Evolutionary conservation across 23 tunicate genomes (phyloP).

Genomic region (Phallusia fumigata): DNA sequence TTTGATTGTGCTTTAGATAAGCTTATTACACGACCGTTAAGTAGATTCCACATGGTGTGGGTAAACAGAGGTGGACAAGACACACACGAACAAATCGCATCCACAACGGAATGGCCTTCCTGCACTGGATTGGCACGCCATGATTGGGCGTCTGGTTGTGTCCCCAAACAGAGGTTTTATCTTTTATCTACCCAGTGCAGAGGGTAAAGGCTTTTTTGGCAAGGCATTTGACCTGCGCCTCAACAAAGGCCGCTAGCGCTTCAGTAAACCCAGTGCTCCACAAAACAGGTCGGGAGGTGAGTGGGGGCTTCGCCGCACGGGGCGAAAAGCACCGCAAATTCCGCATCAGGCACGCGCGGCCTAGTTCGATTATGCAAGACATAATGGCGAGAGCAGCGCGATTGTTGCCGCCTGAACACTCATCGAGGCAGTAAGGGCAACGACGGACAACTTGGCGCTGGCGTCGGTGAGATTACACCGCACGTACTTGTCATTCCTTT

Average conservation of each 20-base stretch:
- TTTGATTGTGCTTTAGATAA: background rate
- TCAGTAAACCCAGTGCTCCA: too few relatives aligned
- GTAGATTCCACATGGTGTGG: background rate
- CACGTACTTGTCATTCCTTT: conserved; percentile 11
- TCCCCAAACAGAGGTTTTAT: background rate
- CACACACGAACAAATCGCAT: background rate
- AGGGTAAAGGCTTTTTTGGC: too few relatives aligned
- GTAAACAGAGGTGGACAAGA: background rate
- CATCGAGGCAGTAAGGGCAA: conserved; percentile 2
- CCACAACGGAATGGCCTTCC: background rate
- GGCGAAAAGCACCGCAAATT: background rate
- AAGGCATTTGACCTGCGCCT: too few relatives aligned
- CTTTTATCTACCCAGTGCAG: background rate
- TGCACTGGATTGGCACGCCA: background rate
- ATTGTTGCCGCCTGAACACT: background rate
- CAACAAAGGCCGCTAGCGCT: too few relatives aligned
- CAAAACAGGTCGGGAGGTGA: too few relatives aligned
- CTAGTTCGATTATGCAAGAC: background rate
- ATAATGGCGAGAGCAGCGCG: background rate
- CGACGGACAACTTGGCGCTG: conserved; percentile 21
- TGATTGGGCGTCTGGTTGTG: background rate
- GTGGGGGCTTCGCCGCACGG: too few relatives aligned
- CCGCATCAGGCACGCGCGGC: background rate
- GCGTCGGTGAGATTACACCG: conserved; percentile 25
- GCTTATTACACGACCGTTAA: background rate